These are phyloP conservation scores for Antrozous pallidus DNA, from an alignment of 2,797 vertebrate species.

Conservation along the genomic window DNA sequence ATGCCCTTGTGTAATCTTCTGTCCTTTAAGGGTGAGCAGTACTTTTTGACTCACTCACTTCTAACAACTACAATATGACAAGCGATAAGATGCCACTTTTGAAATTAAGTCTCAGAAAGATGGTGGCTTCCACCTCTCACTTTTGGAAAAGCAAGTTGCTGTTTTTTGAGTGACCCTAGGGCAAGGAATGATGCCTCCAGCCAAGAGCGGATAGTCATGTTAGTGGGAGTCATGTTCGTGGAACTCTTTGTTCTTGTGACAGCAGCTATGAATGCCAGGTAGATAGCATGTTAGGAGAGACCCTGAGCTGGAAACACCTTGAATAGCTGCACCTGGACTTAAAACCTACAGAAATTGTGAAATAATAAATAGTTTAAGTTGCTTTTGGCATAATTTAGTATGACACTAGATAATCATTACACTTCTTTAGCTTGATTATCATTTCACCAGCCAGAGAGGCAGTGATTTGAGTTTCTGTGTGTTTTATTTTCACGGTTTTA, in stretches of 20 bases:
- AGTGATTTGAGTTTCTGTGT: neutral
- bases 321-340: neutral
- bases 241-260: neutral
- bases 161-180: neutral
- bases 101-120: neutral
- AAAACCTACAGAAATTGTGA: neutral
- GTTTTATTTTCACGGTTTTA: neutral
- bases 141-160: neutral
- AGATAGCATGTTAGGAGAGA: neutral
- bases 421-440: neutral
- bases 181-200: neutral
- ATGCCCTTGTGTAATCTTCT: neutral
- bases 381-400: neutral
- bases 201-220: neutral
- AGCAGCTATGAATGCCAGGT: neutral
- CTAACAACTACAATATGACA: neutral
- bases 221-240: neutral
- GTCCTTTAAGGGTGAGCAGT: neutral
- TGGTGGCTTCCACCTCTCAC: neutral
- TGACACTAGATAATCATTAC: neutral
- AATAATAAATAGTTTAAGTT: neutral
- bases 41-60: neutral
- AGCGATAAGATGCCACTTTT: neutral
- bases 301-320: neutral
- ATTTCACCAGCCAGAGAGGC: neutral